These are phyloP conservation scores for Loxodonta africana DNA, from an alignment of 2,113 vertebrate genomes.

Conservation along the genomic window DNA sequence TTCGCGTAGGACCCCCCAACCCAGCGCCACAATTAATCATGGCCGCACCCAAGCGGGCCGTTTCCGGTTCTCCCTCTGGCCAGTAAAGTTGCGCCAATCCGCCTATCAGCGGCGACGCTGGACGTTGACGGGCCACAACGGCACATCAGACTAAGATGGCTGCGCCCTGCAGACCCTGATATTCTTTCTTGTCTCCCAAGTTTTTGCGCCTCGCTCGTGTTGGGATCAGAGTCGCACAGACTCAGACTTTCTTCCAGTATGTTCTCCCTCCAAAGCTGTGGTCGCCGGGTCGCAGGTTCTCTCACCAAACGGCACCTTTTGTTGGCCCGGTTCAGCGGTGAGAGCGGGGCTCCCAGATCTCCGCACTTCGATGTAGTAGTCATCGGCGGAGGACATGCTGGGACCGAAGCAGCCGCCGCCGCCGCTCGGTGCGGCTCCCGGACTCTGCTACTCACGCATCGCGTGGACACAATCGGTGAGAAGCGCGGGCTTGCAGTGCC, in stretches of 20 bases:
- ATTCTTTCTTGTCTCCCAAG: fast-evolving
- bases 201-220: fast-evolving
- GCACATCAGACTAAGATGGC: constrained; percentile 68
- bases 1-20: neutral
- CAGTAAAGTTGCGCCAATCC: neutral
- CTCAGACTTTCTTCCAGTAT: constrained; percentile 41
- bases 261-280: constrained; percentile 59
- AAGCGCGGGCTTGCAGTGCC: neutral
- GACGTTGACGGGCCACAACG: neutral
- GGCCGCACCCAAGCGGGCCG: fast-evolving
- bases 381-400: constrained; percentile 96
- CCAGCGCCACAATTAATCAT: fast-evolving
- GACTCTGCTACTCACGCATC: constrained; percentile 95
- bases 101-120: constrained; percentile 53
- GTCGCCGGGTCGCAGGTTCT: constrained; percentile 10
- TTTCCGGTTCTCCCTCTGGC: fast-evolving
- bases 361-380: constrained; percentile 93
- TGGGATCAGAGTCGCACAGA: no score
- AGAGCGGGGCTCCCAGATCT: neutral
- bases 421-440: constrained; percentile 93
- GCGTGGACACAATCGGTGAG: constrained; percentile 93
- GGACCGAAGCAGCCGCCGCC: constrained; percentile 94
- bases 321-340: neutral
- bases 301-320: neutral
- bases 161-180: neutral